These are phyloP conservation scores for Zaprionus inermis DNA, from an alignment of 1,140 invertebrate species.

Conservation along the genomic window DNA sequence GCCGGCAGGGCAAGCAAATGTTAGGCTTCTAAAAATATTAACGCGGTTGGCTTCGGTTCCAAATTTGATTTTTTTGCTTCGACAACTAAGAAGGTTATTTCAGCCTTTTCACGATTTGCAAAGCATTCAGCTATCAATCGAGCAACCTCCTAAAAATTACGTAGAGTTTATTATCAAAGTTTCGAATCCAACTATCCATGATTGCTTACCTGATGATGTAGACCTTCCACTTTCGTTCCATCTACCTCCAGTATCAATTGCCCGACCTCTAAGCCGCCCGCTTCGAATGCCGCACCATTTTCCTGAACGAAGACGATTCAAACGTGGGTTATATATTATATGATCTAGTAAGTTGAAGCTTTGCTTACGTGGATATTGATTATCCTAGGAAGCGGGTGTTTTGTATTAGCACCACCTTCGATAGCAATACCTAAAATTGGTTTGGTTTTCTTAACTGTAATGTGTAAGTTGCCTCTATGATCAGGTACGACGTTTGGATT, in stretches of 20 bases:
- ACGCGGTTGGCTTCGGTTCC: constrained; percentile 93
- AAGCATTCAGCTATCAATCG: constrained; percentile 95
- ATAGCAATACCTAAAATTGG: constrained; percentile 98
- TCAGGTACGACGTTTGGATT: constrained; percentile 90
- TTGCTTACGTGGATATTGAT: constrained; percentile 96
- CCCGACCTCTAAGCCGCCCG: constrained; percentile 95
- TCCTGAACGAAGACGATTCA: constrained; percentile 86
- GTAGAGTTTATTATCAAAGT: background rate
- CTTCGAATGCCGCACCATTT: constrained; percentile 96
- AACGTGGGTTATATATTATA: background rate
- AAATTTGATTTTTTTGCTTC: constrained; percentile 95
- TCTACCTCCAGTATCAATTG: constrained; percentile 97
- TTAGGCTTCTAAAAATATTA: constrained; percentile 95
- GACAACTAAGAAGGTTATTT: constrained; percentile 95
- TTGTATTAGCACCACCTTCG: constrained; percentile 97
- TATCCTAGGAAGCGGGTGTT: constrained; percentile 96
- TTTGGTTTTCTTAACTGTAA: constrained; percentile 95
- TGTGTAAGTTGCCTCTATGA: constrained; percentile 93
- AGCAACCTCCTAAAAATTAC: constrained; percentile 89
- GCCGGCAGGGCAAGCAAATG: constrained; percentile 92
- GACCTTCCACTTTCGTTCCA: constrained; percentile 93
- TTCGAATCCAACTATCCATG: background rate
- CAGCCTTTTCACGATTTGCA: constrained; percentile 91
- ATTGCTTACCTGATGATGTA: constrained; percentile 86
- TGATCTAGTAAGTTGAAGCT: constrained; percentile 30